Conservation (phyloP, 2,113 vertebrate genomes). For the Pluvialis apricaria region DNA sequence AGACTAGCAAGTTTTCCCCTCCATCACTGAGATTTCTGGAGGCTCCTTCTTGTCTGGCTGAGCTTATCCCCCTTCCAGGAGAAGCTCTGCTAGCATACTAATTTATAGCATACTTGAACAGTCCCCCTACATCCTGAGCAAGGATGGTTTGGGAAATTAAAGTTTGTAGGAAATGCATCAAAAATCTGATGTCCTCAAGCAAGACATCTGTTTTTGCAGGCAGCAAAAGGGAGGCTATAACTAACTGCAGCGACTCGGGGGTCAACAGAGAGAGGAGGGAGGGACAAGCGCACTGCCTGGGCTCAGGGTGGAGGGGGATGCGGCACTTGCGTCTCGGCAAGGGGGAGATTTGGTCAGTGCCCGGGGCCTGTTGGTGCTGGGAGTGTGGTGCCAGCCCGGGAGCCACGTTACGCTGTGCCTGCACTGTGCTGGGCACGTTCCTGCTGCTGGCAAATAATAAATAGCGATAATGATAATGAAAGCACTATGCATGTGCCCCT, state of each 20-base stretch:
- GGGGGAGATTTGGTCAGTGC: not conserved
- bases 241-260: not conserved
- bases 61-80: constrained; percentile 23
- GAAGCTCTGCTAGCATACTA: constrained; percentile 25
- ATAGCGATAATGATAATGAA: not conserved
- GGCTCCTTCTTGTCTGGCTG: constrained; percentile 38
- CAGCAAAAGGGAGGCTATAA: not conserved
- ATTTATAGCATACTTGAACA: not conserved
- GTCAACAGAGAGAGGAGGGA: not conserved
- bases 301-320: rapidly evolving
- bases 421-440: not conserved
- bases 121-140: not conserved
- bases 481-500: not conserved
- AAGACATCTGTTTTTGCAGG: constrained; percentile 29
- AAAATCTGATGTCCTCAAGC: constrained; percentile 32
- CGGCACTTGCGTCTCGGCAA: rapidly evolving
- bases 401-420: rapidly evolving
- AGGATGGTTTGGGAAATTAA: constrained; percentile 35
- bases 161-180: constrained; percentile 25
- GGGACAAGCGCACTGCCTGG: rapidly evolving
- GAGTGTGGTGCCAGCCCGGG: not conserved
- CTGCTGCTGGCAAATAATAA: not conserved
- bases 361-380: not conserved
- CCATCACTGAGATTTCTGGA: constrained; percentile 24
- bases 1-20: not conserved